phyloP scores from a whole-genome alignment of 2,888 invertebrate genomes.

The Timema cristinae region DNA sequence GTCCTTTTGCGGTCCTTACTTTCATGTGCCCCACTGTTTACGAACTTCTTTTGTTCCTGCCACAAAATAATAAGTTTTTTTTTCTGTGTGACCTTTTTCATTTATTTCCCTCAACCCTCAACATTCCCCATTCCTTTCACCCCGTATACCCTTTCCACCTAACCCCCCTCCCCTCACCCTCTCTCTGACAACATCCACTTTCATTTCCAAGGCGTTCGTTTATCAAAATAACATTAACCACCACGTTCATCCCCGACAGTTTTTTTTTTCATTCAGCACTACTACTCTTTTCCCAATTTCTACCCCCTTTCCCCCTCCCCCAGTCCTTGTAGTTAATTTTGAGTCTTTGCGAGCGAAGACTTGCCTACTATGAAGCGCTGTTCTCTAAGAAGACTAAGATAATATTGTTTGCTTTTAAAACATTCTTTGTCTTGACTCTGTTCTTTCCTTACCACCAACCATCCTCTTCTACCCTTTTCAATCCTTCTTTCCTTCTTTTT shows the following conservation, averaged over 20 bases:
- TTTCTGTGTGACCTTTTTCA: no score
- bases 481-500: not conserved
- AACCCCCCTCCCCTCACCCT: no score
- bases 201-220: conserved; percentile 19
- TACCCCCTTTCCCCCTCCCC: no score
- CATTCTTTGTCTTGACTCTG: conserved; percentile 24
- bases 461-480: not conserved
- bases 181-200: conserved; percentile 10
- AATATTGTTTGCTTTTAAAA: conserved; percentile 30
- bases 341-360: not conserved
- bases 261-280: not conserved
- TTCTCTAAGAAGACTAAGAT: conserved; percentile 24
- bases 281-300: not conserved
- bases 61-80: no score
- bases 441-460: not conserved
- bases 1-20: no score
- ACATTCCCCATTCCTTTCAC: no score
- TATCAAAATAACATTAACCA: conserved; percentile 25
- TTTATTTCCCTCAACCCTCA: no score
- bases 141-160: no score
- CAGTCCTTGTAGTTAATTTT: not conserved
- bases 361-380: conserved; percentile 11
- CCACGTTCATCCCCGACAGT: not conserved
- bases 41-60: no score
- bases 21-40: no score